Percentiles rank a stretch among this genome's conserved stretches.
These are phyloP conservation scores for Anoplius nigerrimus DNA, from an alignment of 2,888 invertebrate species.

Conservation along the genomic window DNA sequence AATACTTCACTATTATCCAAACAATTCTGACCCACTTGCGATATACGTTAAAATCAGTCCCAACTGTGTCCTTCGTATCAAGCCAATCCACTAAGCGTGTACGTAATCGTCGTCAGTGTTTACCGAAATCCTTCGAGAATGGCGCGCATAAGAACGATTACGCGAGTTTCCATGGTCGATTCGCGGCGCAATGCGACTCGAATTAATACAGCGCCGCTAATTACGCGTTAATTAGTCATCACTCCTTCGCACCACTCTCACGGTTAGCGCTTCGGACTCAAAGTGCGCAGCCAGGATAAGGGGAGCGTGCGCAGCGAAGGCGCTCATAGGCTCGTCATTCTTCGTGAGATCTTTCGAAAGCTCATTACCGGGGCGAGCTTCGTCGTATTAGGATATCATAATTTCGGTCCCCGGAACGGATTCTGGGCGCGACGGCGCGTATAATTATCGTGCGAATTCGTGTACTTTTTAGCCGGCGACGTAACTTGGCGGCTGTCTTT, in stretches of 20 bases:
- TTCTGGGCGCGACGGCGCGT: neutral
- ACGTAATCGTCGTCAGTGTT: too few species aligned
- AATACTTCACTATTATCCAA: too few species aligned
- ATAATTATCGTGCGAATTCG: constrained; percentile 69
- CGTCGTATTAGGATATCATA: constrained; percentile 27
- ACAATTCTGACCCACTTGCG: too few species aligned
- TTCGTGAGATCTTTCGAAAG: constrained; percentile 46
- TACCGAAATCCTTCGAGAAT: too few species aligned
- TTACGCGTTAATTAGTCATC: constrained; percentile 60
- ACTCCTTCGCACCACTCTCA: too few species aligned
- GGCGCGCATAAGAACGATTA: neutral
- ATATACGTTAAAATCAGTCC: neutral
- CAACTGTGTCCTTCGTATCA: neutral
- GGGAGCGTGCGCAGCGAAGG: constrained; percentile 4
- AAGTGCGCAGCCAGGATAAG: too few species aligned
- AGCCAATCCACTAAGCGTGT: neutral
- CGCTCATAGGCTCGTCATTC: constrained; percentile 27
- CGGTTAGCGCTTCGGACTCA: too few species aligned
- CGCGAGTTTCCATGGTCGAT: neutral
- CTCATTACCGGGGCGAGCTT: neutral
- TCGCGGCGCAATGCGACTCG: constrained; percentile 14
- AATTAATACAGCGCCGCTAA: constrained; percentile 57
- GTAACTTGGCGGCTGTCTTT: constrained; percentile 39
- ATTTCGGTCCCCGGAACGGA: constrained; percentile 17
- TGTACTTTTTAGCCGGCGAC: constrained; percentile 50